A percentile compares a stretch with the other conserved stretches of the same genome.
phyloP scores from a whole-genome alignment of 2,113 vertebrate genomes.

The Callocephalon fimbriatum region DNA sequence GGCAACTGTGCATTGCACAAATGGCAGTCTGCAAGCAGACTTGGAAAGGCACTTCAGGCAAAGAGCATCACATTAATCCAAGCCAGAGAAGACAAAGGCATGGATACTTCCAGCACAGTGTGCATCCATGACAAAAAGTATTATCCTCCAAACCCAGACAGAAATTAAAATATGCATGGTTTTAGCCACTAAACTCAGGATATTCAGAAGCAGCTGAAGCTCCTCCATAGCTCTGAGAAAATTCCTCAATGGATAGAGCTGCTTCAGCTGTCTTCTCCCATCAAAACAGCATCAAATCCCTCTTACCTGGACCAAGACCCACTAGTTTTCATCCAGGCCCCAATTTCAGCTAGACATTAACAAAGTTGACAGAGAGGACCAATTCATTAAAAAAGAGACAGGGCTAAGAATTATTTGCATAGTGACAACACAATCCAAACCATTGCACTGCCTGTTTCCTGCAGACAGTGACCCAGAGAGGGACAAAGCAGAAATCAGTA shows the following conservation, averaged over 20 bases:
- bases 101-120: not conserved
- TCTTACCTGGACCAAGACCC: conserved; percentile 33
- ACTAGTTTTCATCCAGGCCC: conserved; percentile 35
- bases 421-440: not conserved
- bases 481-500: not conserved
- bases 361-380: not conserved
- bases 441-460: not conserved
- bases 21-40: not conserved
- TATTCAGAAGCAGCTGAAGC: not conserved
- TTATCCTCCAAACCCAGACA: not conserved
- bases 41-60: not conserved
- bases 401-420: conserved; percentile 11
- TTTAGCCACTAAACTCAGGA: conserved; percentile 4
- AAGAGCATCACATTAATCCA: not conserved
- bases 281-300: not conserved
- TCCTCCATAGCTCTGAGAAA: not conserved
- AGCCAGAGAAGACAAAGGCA: not conserved
- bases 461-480: not conserved
- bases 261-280: not conserved
- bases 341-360: conserved; percentile 29
- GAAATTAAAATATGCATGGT: not conserved
- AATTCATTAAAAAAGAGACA: conserved; percentile 25
- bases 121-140: not conserved
- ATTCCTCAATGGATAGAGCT: not conserved
- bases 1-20: not conserved